These are phyloP conservation scores for Heteromormyrus szaboi DNA, from an alignment of 2,797 vertebrate species.

Conservation along the genomic window DNA sequence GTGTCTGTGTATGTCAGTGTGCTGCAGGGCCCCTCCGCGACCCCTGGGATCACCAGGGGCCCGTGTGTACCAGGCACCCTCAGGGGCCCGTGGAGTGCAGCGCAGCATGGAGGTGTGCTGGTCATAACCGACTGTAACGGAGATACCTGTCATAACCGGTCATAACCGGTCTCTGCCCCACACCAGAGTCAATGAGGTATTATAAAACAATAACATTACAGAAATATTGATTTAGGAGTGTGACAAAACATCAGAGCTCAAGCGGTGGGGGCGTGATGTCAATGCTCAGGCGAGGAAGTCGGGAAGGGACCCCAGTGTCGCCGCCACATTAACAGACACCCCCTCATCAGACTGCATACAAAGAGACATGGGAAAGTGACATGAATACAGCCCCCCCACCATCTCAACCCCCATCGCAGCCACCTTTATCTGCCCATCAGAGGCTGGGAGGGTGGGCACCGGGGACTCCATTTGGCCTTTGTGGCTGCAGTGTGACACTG, in stretches of 20 bases:
- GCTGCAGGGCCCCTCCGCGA: neutral
- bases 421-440: conserved; percentile 2
- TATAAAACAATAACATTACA: neutral
- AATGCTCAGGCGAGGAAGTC: neutral
- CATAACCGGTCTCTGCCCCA: neutral
- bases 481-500: neutral
- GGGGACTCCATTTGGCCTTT: neutral
- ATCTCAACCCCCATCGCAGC: neutral
- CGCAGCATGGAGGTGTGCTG: neutral
- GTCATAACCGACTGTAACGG: neutral
- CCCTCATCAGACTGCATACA: neutral
- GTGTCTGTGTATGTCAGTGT: neutral
- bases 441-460: neutral
- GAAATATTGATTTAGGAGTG: neutral
- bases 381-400: neutral
- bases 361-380: neutral
- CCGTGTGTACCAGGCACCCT: neutral
- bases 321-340: neutral
- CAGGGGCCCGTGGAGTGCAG: neutral
- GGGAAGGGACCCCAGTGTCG: neutral
- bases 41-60: neutral
- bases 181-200: neutral
- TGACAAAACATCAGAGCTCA: neutral
- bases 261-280: too few relatives aligned
- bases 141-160: neutral